These are phyloP conservation scores for Eretmochelys imbricata DNA, from an alignment of 2,113 vertebrate genomes.

Conservation along the genomic window DNA sequence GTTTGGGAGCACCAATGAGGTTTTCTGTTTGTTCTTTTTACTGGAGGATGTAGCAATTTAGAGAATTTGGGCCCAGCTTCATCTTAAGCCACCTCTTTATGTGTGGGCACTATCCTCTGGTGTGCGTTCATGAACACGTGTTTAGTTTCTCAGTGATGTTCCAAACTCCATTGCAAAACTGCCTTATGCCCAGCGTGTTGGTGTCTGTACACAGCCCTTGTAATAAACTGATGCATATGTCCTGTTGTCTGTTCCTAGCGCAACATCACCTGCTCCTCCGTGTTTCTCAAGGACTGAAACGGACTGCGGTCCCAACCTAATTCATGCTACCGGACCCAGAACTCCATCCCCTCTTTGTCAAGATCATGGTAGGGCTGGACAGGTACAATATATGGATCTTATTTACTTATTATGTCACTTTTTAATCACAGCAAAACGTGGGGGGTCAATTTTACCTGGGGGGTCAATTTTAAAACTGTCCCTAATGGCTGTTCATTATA, in stretches of 20 bases:
- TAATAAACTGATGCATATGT: background rate
- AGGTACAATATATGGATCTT: slow-evolving; percentile 69
- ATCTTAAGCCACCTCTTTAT: background rate
- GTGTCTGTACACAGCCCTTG: background rate
- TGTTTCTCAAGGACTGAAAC: slow-evolving; percentile 23
- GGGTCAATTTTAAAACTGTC: background rate
- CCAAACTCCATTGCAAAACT: background rate
- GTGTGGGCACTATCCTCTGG: background rate
- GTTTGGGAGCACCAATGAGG: background rate
- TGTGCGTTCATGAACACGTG: background rate
- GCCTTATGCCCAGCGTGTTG: background rate
- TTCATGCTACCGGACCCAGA: background rate
- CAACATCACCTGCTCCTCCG: background rate
- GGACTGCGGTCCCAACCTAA: background rate
- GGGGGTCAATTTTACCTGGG: no score
- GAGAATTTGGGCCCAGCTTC: background rate
- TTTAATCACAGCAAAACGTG: background rate
- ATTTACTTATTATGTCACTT: background rate
- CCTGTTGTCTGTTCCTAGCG: slow-evolving; percentile 48
- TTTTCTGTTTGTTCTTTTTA: background rate
- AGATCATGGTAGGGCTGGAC: slow-evolving; percentile 82
- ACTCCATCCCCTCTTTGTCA: slow-evolving; percentile 52
- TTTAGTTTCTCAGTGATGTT: background rate
- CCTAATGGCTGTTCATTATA: background rate
- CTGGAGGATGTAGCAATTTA: background rate